Evolutionary conservation across 2,888 invertebrate genomes (phyloP), one percentile per base, ranked within the genome.

Genomic region (Meghimatium bilineatum): DNA sequence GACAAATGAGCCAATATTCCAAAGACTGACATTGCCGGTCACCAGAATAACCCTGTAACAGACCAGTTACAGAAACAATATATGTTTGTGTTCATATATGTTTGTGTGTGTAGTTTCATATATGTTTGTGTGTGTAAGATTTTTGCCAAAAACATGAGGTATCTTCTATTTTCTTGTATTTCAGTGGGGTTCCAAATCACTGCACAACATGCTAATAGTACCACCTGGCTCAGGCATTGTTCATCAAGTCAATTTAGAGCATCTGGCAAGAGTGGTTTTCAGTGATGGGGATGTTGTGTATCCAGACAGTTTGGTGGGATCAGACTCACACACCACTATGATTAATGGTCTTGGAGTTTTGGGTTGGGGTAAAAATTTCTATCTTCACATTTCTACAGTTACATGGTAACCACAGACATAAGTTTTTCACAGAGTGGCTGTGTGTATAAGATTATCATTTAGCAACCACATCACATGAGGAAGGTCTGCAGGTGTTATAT

Each of bases 311-410:
- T 96, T 98, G 87, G 99, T 99, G 67, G 99, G 99, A 17, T 99
- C 99, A 0, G 99, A 99, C 95, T 98, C 98, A 0, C 99, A 99
- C 92, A 99, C 99, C 1, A 99, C 99, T 26, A 99, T 99, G 99
- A 98, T 99, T 88, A 98, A 98, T 92, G 99, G 99, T 0, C 95
- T 99, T 6, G 99, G 99, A 0, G 97, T 99, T 1, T 95, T 99
- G 8, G 99, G 99, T 1, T 99, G 99, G 99, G 98, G 98, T 86
- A 97, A 89, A 91, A 86, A 0, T 8, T 60, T 14, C 12, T n/a
- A n/a, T n/a, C 67, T 44, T 52, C 52, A 52, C 52, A 52, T 17
- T 14, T 14, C 17, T 52, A 14, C 52, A n/a, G n/a, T n/a, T n/a
- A n/a, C n/a, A n/a, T n/a, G n/a, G n/a, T n/a, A n/a, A n/a, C n/a